Base-by-base conservation (phyloP, 2,888 invertebrate species). In the Sepioteuthis lessoniana region DNA sequence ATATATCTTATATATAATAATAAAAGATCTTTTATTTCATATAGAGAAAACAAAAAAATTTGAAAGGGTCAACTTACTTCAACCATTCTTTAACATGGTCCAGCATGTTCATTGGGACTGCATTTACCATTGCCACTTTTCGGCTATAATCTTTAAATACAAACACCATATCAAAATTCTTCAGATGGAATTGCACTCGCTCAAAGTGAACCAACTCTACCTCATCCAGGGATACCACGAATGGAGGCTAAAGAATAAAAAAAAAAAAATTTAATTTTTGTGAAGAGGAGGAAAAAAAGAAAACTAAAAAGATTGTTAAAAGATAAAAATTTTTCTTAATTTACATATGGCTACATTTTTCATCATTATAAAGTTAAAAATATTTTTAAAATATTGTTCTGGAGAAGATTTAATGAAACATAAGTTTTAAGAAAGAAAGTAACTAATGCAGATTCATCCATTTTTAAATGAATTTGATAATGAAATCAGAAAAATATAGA, bases 1-100 rank as follows among this genome's bases (percentile, higher is more conserved):
- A n/a, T n/a, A n/a, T n/a, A n/a, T n/a, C n/a, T n/a, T n/a, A n/a
- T n/a, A n/a, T n/a, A n/a, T n/a, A n/a, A n/a, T n/a, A n/a, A n/a
- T n/a, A n/a, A n/a, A n/a, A n/a, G n/a, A n/a, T n/a, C n/a, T n/a
- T n/a, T n/a, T n/a, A n/a, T n/a, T n/a, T n/a, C n/a, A n/a, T n/a
- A n/a, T n/a, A n/a, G n/a, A n/a, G n/a, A n/a, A n/a, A n/a, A n/a
- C n/a, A n/a, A n/a, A n/a, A n/a, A 42, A 46, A 38, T 13, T 38
- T 8, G 3, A 42, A 46, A 91, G 5, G 19, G 0, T 42, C 10
- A 38, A 95, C 98, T 98, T 97, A 99, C 99, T 99, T 99, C 0
- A 99, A 98, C 99, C 99, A 99, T 97, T 99, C 99, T 97, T 99
- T 99, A 3, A 99, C 99, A 97, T 99, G 99, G 97, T 99, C 99